Evolutionary conservation across 53 echinoderm and acorn worm genomes (phyloP), one percentile per base, ranked within the genome.

Genomic region (Actinopyga echinites): DNA sequence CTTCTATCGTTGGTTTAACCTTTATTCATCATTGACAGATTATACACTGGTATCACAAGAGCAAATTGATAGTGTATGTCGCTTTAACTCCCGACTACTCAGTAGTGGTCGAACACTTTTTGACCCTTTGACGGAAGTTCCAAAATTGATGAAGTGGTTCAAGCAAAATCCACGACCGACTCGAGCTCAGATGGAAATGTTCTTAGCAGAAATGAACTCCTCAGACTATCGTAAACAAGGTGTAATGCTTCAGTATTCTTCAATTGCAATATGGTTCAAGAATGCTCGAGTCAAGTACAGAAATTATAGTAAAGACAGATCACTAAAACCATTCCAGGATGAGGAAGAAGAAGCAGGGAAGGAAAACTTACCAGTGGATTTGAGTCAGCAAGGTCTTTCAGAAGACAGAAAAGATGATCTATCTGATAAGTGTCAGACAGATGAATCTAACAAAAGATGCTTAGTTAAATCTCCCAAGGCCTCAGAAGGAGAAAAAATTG

Each of bases 201-300:
- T 88, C 81, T 82, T 99, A 49, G 92, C 94, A 15, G 94, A 99
- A 74, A 71, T 99, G 87, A 99, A 99, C 54, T 86, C 92, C 15
- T 84, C 92, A 15, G 99, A 99, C 13, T 87, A 89, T 74, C 90
- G 99, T 5, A 85, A 90, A 32, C 88, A 91, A 26, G 94, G 94
- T 3, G 89, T 89, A 38, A 92, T 92, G 20, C 85, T 99, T n/a
- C 99, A 99, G 92, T 99, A 94, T 86, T 92, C 99, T 7, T 99
- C 99, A 24, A 92, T 99, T n/a, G 88, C 90, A 28, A 92, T 99
- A 73, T 99, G 99, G 99, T 99, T 99, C 65, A 99, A 99, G 89
- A 99, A 99, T 67, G 99, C 99, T 38, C 64, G 99, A 28, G 99
- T 94, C 11, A 99, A 99, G 85, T 95, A 99, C 67, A 75, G 93